These are phyloP conservation scores for Halichoeres trimaculatus DNA, from an alignment of 2,113 vertebrate species.

Conservation along the genomic window DNA sequence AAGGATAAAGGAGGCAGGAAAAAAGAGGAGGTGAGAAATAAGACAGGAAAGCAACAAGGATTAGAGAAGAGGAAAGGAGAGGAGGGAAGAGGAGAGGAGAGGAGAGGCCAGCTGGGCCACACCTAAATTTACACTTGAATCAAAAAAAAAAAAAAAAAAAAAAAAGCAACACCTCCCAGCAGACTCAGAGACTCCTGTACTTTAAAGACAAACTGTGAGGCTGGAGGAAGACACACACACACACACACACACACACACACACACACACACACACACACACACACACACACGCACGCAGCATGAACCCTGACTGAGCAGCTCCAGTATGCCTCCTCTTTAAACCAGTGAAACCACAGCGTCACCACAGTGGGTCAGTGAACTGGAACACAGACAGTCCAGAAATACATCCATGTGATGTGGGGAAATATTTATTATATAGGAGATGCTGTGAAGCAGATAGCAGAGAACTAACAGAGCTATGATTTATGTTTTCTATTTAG, in stretches of 20 bases:
- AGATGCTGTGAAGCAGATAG: background rate
- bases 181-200: background rate
- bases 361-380: background rate
- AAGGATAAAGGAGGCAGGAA: background rate
- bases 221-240: background rate
- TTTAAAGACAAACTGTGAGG: conserved; percentile 14
- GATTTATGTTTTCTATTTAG: background rate
- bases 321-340: conserved; percentile 11
- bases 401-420: background rate
- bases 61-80: background rate
- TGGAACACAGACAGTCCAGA: background rate
- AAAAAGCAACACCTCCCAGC: conserved; percentile 11
- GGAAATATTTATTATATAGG: background rate
- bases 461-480: no score
- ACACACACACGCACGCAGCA: background rate
- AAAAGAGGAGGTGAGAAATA: no score
- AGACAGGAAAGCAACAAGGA: no score
- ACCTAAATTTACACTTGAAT: conserved; percentile 42
- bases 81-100: background rate
- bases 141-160: no score
- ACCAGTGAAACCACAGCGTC: conserved; percentile 17
- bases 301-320: background rate
- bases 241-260: no score
- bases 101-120: conserved; percentile 38
- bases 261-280: no score